phyloP scores from a whole-genome alignment of 2,113 vertebrate species.

The Chaenocephalus aceratus region DNA sequence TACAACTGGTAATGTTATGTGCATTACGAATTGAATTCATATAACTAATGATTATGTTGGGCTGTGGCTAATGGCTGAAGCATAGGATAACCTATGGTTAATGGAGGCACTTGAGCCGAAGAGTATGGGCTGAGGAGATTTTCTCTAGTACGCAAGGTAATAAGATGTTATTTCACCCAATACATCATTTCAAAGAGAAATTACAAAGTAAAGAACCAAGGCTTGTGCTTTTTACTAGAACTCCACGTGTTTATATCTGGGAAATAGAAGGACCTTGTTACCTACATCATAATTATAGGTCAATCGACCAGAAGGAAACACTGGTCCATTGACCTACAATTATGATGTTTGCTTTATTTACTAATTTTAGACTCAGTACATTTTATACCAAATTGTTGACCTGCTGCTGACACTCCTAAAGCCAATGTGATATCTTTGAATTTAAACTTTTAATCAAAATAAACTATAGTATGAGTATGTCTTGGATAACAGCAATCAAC shows the following conservation, averaged over 20 bases:
- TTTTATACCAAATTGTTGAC: background rate
- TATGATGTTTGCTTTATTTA: constrained; percentile 16
- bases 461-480: background rate
- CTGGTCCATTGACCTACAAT: constrained; percentile 31
- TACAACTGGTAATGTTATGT: constrained; percentile 60
- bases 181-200: constrained; percentile 39
- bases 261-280: constrained; percentile 26
- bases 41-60: constrained; percentile 64
- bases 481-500: constrained; percentile 6
- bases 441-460: background rate
- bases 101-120: constrained; percentile 56
- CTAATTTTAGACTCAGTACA: background rate
- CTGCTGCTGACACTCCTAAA: background rate
- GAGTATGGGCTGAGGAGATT: constrained; percentile 57
- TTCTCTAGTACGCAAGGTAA: constrained; percentile 45
- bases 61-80: constrained; percentile 66
- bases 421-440: background rate
- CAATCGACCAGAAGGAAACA: constrained; percentile 3
- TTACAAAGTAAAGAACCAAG: constrained; percentile 31
- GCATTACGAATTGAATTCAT: constrained; percentile 63
- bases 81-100: constrained; percentile 63
- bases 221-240: constrained; percentile 28
- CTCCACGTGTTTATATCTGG: constrained; percentile 37
- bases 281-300: no score
- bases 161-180: constrained; percentile 57